Evolutionary conservation across 1,140 invertebrate genomes (phyloP).

Genomic region (Drosophila sturtevanti): DNA sequence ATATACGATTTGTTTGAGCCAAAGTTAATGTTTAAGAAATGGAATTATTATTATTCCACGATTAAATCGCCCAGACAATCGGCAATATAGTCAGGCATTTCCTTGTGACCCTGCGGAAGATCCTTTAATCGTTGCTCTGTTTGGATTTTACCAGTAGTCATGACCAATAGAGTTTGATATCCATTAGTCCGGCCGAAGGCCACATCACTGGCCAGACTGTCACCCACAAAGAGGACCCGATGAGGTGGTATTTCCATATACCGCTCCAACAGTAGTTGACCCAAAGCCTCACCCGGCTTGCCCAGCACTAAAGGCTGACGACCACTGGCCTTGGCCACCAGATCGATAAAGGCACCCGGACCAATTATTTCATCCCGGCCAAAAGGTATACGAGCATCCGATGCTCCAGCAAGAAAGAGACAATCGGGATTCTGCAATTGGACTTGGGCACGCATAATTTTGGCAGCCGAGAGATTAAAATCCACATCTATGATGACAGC

Average conservation of each 20-base stretch:
- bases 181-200: conserved; percentile 84
- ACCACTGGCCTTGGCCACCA: conserved; percentile 82
- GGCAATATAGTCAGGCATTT: conserved; percentile 81
- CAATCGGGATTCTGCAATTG: conserved; percentile 83
- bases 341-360: conserved; percentile 83
- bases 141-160: conserved; percentile 83
- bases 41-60: not conserved
- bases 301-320: conserved; percentile 83
- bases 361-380: conserved; percentile 81
- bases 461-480: conserved; percentile 83
- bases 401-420: conserved; percentile 83
- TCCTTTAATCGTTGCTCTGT: conserved; percentile 36
- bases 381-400: conserved; percentile 83
- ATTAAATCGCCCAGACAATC: conserved; percentile 67
- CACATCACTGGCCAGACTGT: conserved; percentile 85
- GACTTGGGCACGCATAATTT: conserved; percentile 83
- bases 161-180: conserved; percentile 84
- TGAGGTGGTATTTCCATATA: conserved; percentile 83
- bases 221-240: conserved; percentile 86
- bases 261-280: conserved; percentile 73
- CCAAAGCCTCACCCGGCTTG: conserved; percentile 84
- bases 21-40: too few relatives aligned
- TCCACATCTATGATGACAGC: conserved; percentile 85
- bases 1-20: too few relatives aligned
- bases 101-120: conserved; percentile 25